phyloP scores from a whole-genome alignment of 2,113 vertebrate species.

The Thinocorus orbignyianus region DNA sequence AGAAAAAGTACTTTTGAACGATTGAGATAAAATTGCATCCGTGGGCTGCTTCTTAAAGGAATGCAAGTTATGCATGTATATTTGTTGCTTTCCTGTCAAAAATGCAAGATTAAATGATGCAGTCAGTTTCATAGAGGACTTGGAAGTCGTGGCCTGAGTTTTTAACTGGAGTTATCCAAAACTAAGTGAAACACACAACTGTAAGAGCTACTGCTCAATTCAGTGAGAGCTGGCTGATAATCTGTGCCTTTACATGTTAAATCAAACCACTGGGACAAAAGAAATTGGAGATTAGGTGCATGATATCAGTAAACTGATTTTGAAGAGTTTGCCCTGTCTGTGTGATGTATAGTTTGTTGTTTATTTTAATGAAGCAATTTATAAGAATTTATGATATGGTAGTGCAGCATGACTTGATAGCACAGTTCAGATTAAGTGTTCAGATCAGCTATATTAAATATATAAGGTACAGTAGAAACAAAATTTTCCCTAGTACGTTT shows the following conservation, averaged over 20 bases:
- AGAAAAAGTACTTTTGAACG: not conserved
- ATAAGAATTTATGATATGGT: not conserved
- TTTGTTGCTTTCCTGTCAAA: not conserved
- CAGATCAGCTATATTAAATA: not conserved
- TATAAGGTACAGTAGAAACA: not conserved
- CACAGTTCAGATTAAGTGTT: not conserved
- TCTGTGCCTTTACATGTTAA: not conserved
- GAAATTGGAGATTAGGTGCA: not conserved
- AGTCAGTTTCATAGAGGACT: not conserved
- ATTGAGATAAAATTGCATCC: not conserved
- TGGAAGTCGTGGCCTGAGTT: slow-evolving; percentile 23
- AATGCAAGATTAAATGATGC: not conserved
- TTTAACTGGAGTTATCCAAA: not conserved
- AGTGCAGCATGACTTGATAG: not conserved
- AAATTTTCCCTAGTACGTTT: not conserved
- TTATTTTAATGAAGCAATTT: slow-evolving; percentile 9
- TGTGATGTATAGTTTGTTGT: not conserved
- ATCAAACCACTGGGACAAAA: not conserved
- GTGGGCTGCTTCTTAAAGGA: not conserved
- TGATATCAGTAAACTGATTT: not conserved
- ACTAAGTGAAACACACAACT: not conserved
- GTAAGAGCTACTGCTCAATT: not conserved
- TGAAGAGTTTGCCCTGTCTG: slow-evolving; percentile 1
- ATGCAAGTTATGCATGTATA: not conserved
- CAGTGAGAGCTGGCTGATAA: not conserved